Evolutionary conservation across 2,888 invertebrate genomes (phyloP).

Genomic region (Conchocele bisecta): DNA sequence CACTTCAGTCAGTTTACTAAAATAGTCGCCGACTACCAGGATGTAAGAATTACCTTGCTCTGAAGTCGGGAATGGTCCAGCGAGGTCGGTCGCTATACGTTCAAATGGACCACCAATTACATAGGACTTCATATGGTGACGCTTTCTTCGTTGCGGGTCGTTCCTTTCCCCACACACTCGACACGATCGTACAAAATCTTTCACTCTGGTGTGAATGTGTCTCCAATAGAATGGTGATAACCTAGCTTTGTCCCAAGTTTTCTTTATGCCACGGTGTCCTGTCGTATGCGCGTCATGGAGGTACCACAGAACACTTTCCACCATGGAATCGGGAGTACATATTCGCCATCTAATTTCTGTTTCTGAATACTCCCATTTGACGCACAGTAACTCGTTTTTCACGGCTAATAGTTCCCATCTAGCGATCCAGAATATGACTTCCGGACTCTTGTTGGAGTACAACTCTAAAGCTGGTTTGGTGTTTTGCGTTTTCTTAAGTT

Average conservation of each 20-base stretch:
- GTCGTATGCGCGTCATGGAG: slow-evolving; percentile 15
- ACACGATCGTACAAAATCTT: slow-evolving; percentile 3
- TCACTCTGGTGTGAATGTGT: not conserved
- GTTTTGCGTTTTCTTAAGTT: too few relatives aligned
- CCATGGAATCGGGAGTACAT: slow-evolving; percentile 9
- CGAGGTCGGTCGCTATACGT: not conserved
- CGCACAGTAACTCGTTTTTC: slow-evolving; percentile 18
- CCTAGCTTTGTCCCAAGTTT: slow-evolving; percentile 6
- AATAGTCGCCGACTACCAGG: not conserved
- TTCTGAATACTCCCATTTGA: slow-evolving; percentile 21
- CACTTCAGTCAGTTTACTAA: not conserved
- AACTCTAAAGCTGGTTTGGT: too few relatives aligned
- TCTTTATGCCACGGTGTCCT: slow-evolving; percentile 18
- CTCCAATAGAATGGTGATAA: slow-evolving; percentile 26
- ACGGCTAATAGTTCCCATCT: slow-evolving; percentile 32
- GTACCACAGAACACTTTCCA: slow-evolving; percentile 19
- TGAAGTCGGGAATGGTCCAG: slow-evolving; percentile 1
- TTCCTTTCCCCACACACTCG: slow-evolving; percentile 16
- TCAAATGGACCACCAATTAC: not conserved
- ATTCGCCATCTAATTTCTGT: slow-evolving; percentile 10
- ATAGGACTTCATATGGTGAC: not conserved
- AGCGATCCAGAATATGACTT: slow-evolving; percentile 21
- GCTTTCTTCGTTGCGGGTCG: not conserved
- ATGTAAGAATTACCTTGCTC: not conserved
- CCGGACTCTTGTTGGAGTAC: slow-evolving; percentile 10